Evolutionary conservation across 2,888 invertebrate species (phyloP), one percentile per base, ranked within the genome.

Genomic region (Nemoura dubitans): DNA sequence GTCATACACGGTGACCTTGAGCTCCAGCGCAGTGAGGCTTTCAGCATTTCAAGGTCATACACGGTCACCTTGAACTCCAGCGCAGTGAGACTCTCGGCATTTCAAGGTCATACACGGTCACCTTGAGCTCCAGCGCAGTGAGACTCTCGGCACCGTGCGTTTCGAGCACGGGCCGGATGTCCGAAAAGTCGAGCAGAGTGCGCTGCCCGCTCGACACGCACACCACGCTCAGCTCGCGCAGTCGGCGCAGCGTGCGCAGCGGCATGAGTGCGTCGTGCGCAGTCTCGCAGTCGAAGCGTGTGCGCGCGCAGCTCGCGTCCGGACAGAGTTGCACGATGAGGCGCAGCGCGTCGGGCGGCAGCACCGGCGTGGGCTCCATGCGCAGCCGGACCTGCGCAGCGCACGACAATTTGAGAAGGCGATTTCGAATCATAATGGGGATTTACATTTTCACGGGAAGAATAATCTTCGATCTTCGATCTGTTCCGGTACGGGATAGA

Each of bases 171-270:
- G 89, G 89, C 7, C 87, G 86, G 25, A 90, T 88, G 87, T 90
- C 90, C n/a, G 88, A 85, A 87, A 90, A 90, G 88, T 90, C 90
- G 3, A 90, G 89, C 26, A 89, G 88, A 36, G 89, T 88, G 25
- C 90, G 86, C 88, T 90, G 90, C 5, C 90, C 90, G 59, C 89
- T 89, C 10, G 90, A 89, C 25, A 90, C 90, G 87, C 90, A 90
- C 16, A 90, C 90, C 5, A 89, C 89, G 87, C 90, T 90, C 28
- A 90, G 88, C 59, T 89, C 89, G 6, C 88, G 88, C 26, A 90
- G 85, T 27, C 88, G 86, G 25, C 30, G 76, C 83, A 90, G 87
- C 3, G 29, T 80, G 59, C 84, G 78, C 21, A 88, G 87, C 0
- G 90, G 89, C 14, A 86, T 87, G 29, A 90, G 88, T 27, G 89